These are phyloP conservation scores for Dicaeum eximium DNA, from an alignment of 2,113 vertebrate genomes.

Conservation along the genomic window DNA sequence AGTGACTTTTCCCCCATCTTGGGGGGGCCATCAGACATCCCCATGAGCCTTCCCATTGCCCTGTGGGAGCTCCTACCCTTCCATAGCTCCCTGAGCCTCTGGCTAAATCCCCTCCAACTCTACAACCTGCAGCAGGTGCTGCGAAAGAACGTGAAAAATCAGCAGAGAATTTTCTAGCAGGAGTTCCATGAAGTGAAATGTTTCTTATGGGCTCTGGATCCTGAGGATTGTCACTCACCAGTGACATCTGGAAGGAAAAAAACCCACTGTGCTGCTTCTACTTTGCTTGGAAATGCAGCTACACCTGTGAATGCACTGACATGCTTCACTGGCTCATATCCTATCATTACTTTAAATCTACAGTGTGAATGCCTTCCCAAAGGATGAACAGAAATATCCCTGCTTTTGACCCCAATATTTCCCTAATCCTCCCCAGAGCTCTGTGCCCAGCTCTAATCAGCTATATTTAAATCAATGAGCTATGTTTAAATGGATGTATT, in stretches of 20 bases:
- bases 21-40: rapidly evolving
- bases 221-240: neutral
- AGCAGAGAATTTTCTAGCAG: neutral
- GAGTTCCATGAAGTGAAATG: neutral
- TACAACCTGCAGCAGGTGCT: neutral
- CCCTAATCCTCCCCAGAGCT: neutral
- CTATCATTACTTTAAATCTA: neutral
- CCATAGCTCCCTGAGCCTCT: neutral
- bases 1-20: neutral
- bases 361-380: neutral
- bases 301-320: neutral
- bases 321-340: neutral
- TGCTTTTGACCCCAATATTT: neutral
- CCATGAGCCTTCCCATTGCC: rapidly evolving
- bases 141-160: neutral
- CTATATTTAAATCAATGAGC: neutral
- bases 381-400: neutral
- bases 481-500: neutral
- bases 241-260: neutral
- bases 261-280: neutral
- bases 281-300: neutral
- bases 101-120: rapidly evolving
- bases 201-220: neutral
- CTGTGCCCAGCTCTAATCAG: neutral
- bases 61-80: rapidly evolving